A percentile compares a stretch with the other conserved stretches of the same genome.
Evolutionary conservation across 2,888 invertebrate genomes (phyloP).

Genomic region (Mechanitis messenoides): DNA sequence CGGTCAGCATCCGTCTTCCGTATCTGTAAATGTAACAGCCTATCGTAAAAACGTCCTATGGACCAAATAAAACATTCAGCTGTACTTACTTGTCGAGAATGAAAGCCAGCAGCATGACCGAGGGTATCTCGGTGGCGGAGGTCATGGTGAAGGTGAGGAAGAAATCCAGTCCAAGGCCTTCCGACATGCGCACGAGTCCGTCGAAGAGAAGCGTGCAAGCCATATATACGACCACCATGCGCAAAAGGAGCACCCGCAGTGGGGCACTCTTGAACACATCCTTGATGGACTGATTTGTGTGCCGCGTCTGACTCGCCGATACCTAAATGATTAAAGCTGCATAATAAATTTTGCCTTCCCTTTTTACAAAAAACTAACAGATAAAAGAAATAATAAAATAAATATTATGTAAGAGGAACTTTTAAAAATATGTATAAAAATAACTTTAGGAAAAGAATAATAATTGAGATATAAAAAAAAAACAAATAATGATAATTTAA

Average conservation of each 20-base stretch:
- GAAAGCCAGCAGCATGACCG: conserved; percentile 56
- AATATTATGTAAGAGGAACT: too few relatives aligned
- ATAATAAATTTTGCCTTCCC: too few relatives aligned
- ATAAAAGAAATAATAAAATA: too few relatives aligned
- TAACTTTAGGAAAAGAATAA: too few relatives aligned
- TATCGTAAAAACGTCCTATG: too few relatives aligned
- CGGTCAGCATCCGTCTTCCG: conserved; percentile 58
- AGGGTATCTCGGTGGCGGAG: conserved; percentile 67
- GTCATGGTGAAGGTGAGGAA: conserved; percentile 67
- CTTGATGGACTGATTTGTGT: conserved; percentile 50
- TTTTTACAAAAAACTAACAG: too few relatives aligned
- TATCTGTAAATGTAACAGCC: conserved; percentile 41
- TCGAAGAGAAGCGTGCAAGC: conserved; percentile 63
- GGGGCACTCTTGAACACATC: conserved; percentile 49
- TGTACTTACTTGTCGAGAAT: conserved; percentile 55
- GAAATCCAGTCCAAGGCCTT: conserved; percentile 64
- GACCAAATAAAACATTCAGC: neutral
- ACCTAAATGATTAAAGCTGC: conserved; percentile 38
- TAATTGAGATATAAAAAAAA: too few relatives aligned
- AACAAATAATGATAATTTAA: too few relatives aligned
- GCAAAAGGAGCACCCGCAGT: conserved; percentile 48
- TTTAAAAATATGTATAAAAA: too few relatives aligned
- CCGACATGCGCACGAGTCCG: conserved; percentile 66
- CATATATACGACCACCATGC: conserved; percentile 60
- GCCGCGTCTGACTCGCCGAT: conserved; percentile 48